Conservation (phyloP, 2,888 invertebrate genomes). For the Panzeria rudis region DNA sequence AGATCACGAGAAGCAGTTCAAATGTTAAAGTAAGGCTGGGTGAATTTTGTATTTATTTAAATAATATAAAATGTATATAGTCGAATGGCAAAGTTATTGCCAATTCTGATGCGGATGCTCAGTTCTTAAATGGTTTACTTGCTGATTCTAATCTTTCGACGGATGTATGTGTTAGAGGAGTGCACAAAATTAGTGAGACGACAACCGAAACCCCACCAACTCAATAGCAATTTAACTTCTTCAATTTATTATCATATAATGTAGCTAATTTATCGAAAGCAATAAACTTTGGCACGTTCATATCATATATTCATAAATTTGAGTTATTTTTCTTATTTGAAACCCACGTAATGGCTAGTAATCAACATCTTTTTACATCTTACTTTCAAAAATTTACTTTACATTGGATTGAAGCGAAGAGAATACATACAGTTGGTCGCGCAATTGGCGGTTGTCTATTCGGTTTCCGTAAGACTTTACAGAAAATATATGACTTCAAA, state of each 20-base stretch:
- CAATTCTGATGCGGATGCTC: no score
- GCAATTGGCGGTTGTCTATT: constrained; percentile 30
- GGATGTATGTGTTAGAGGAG: no score
- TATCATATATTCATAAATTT: neutral
- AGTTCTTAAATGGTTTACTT: no score
- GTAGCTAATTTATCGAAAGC: constrained; percentile 9
- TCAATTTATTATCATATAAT: neutral
- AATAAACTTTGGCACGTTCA: constrained; percentile 12
- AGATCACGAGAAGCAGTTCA: neutral
- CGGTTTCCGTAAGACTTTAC: neutral
- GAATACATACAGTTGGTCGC: neutral
- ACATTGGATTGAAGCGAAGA: neutral
- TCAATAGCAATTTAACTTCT: neutral
- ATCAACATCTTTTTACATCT: constrained; percentile 16
- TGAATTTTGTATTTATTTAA: constrained; percentile 22
- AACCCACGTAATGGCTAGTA: neutral
- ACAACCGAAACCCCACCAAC: no score
- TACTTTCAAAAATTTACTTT: constrained; percentile 6
- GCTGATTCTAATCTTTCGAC: no score
- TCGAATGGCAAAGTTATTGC: neutral
- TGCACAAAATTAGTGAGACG: no score
- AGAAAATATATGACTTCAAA: constrained; percentile 9
- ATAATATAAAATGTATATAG: constrained; percentile 1
- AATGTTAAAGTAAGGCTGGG: no score
- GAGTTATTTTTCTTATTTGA: constrained; percentile 14